phyloP scores from a whole-genome alignment of 2,888 invertebrate genomes.

The Drosophila kokeensis region DNA sequence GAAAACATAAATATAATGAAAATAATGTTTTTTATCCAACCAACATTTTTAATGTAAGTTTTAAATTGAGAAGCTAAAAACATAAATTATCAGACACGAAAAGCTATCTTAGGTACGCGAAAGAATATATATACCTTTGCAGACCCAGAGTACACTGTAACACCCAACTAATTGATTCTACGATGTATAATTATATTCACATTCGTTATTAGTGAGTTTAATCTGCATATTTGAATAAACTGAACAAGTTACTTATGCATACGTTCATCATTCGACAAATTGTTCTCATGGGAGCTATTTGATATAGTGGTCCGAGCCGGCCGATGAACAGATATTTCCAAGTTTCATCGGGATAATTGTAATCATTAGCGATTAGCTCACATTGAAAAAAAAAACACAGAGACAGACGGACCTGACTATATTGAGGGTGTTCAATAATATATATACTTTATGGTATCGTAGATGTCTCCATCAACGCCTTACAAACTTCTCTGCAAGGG shows the following conservation, averaged over 20 bases:
- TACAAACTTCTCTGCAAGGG: neutral
- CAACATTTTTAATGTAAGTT: conserved; percentile 69
- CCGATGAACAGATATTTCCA: neutral
- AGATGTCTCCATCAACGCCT: neutral
- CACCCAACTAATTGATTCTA: neutral
- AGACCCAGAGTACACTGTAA: neutral
- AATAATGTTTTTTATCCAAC: conserved; percentile 48
- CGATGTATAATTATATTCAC: neutral
- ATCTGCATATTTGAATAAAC: neutral
- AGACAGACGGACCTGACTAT: neutral
- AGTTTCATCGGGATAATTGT: neutral
- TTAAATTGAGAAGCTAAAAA: conserved; percentile 43
- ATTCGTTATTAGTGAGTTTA: neutral
- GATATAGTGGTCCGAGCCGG: neutral
- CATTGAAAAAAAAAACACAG: neutral
- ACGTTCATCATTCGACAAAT: neutral
- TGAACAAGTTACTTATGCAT: neutral
- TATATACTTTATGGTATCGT: neutral
- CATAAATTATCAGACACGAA: conserved; percentile 4
- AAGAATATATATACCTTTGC: neutral
- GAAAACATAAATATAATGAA: conserved; percentile 22
- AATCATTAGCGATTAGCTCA: neutral
- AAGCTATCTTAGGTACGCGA: neutral
- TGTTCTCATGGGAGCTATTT: neutral
- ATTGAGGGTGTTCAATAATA: neutral